Base-by-base conservation (phyloP, 1,140 invertebrate genomes). In the Sipha flava region DNA sequence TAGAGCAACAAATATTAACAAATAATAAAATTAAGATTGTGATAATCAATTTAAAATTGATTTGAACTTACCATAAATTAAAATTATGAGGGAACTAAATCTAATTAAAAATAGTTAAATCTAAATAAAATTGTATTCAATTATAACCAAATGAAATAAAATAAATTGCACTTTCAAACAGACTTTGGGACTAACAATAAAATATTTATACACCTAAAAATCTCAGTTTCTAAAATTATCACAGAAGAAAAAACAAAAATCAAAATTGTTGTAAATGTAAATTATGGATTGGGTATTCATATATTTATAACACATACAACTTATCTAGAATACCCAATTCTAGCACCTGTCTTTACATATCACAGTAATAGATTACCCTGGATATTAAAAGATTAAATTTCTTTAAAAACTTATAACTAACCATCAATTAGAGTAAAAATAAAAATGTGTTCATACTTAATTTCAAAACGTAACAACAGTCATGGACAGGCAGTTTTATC, bases 281-380 rank as follows among this genome's bases (percentile, higher is more conserved):
- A 77, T 77, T 52, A n/a, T 23, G 34, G 52, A 57, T 77, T 77
- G n/a, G 72, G 72, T 23, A 57, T 57, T 18, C 4, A n/a, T n/a
- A n/a, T n/a, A n/a, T n/a, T n/a, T 12, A 57, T 23, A 23, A 34
- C 62, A 66, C 18, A 49, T n/a, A 64, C 21, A 40, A 40, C 43
- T 77, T 75, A 9, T 26, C 6, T 40, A 37, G 16, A 54, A 40
- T 57, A 57, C 52, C 34, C 49, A 57, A 54, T 37, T 26, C 72
- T 29, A 77, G 72, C 72, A 77, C 72, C 72, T 77, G 70, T 73
- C 29, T 40, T 77, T 77, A 77, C 72, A 77, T 77, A 77, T 77
- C 72, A 77, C 72, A 77, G 52, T 34, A 37, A 77, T 77, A 21
- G 21, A 37, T 77, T 54, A 77, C 52, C 34, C 72, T 77, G 52